Base-by-base conservation (phyloP, 2,113 vertebrate genomes). In the Siphamia tubifer region DNA sequence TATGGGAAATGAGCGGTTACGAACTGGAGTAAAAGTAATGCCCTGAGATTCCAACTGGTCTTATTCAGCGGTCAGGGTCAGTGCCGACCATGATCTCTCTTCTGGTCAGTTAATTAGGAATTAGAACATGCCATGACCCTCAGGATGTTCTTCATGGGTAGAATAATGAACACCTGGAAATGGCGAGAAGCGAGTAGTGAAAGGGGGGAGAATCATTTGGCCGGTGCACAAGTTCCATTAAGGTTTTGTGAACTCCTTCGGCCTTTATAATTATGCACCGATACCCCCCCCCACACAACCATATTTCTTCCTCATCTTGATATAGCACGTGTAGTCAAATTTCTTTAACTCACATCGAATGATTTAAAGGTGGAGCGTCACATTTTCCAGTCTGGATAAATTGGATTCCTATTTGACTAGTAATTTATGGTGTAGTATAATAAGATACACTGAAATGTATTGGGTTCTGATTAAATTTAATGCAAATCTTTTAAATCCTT, bases 161-260 rank as follows among this genome's bases (percentile, higher is more conserved):
- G 82, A 87, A 84, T 90, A 90, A 90, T 88, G 81, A 88, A 81
- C 81, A 86, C 79, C 84, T 86, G 79, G 61, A 77, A 81, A 77
- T 58, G 21, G 62, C 16, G 24, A 43, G 13, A 43, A 53, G 45
- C 4, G 13, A 38, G 12, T n/a, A n/a, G n/a, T 23, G 2, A 34
- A 31, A 28, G 21, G 0, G 20, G 1, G 25, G 13, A n/a, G 10
- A 2, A 5, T 56, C 2, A 11, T 79, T 65, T 79, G 65, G 48
- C 68, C 16, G 28, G 28, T 53, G 62, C 56, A 71, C 53, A 44
- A 64, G 58, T 58, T 55, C 62, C 70, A 79, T 83, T 77, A 77
- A 49, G 63, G 75, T 72, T 64, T 80, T 35, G n/a, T 85, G 68
- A 85, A 74, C 83, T 74, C 31, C 11, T n/a, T 45, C 51, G 53